These are phyloP conservation scores for Villa cingulata DNA, from an alignment of 2,888 invertebrate genomes.

Conservation along the genomic window DNA sequence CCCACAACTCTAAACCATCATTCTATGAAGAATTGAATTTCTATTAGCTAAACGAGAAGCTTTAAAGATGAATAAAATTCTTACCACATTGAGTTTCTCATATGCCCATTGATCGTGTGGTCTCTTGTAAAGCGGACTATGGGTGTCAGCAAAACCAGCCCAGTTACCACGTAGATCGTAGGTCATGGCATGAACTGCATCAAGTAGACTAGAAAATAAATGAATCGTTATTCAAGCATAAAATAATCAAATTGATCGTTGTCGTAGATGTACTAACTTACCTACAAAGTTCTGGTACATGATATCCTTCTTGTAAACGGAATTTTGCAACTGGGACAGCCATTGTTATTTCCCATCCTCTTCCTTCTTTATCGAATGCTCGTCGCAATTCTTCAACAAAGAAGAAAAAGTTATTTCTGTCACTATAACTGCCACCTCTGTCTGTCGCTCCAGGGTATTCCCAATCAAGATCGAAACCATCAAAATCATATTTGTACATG, in stretches of 20 bases:
- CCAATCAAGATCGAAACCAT: conserved; percentile 82
- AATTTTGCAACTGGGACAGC: conserved; percentile 82
- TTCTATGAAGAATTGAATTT: conserved; percentile 41
- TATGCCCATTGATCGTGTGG: conserved; percentile 83
- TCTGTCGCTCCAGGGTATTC: conserved; percentile 83
- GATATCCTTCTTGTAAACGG: conserved; percentile 76
- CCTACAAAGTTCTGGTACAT: conserved; percentile 79
- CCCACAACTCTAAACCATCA: conserved; percentile 78
- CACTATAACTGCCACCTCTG: conserved; percentile 68
- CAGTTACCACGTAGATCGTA: conserved; percentile 79
- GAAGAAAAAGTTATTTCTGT: conserved; percentile 69
- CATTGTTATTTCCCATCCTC: conserved; percentile 78
- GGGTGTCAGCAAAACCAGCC: conserved; percentile 83
- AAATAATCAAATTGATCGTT: no score
- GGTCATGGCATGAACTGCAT: conserved; percentile 76
- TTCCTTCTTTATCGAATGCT: conserved; percentile 60
- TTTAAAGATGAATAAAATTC: conserved; percentile 24
- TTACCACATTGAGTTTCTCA: conserved; percentile 77
- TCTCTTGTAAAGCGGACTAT: conserved; percentile 73
- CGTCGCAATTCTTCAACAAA: conserved; percentile 68
- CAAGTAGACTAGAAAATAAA: conserved; percentile 51
- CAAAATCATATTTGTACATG: conserved; percentile 62
- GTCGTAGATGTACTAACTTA: no score
- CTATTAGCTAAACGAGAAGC: neutral
- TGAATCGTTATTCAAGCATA: no score